Evolutionary conservation across 1,140 invertebrate species (phyloP).

Genomic region (Drosophila kikkawai): DNA sequence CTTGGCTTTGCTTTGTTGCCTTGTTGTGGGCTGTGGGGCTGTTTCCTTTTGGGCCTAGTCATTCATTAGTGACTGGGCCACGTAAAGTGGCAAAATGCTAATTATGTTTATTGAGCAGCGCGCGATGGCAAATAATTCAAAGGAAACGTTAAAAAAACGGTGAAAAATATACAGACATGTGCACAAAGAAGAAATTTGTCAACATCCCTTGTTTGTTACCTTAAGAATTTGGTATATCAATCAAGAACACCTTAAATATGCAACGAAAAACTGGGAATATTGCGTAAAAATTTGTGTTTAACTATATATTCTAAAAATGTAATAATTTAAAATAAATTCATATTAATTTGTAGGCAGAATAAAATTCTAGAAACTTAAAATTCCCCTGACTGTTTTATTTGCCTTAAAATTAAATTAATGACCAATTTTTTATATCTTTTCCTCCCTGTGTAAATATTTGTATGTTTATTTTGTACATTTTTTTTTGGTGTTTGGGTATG

Average conservation of each 20-base stretch:
- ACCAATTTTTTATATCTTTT: background rate
- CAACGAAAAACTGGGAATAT: background rate
- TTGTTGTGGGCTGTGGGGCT: slow-evolving; percentile 4
- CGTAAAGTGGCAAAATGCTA: slow-evolving; percentile 79
- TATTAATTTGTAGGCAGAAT: background rate
- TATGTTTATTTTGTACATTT: slow-evolving; percentile 15
- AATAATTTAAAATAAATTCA: background rate
- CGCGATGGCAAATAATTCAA: slow-evolving; percentile 50
- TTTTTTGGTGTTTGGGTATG: slow-evolving; percentile 14
- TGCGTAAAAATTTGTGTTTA: too few species aligned
- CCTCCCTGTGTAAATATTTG: slow-evolving; percentile 5
- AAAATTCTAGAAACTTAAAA: background rate
- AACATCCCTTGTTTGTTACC: background rate
- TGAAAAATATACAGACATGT: slow-evolving; percentile 19
- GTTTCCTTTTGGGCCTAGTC: slow-evolving; percentile 58
- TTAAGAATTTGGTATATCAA: background rate
- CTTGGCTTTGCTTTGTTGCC: slow-evolving; percentile 6
- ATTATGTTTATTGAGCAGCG: slow-evolving; percentile 79
- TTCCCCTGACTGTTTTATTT: background rate
- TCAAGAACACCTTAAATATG: background rate
- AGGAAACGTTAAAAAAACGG: slow-evolving; percentile 15
- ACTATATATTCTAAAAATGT: background rate
- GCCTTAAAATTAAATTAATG: too few species aligned
- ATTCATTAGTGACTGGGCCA: slow-evolving; percentile 73
- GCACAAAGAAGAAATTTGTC: slow-evolving; percentile 8